Evolutionary conservation across 1,140 invertebrate genomes (phyloP), one percentile per base, ranked within the genome.

Genomic region (Stegodyphus mimosarum): DNA sequence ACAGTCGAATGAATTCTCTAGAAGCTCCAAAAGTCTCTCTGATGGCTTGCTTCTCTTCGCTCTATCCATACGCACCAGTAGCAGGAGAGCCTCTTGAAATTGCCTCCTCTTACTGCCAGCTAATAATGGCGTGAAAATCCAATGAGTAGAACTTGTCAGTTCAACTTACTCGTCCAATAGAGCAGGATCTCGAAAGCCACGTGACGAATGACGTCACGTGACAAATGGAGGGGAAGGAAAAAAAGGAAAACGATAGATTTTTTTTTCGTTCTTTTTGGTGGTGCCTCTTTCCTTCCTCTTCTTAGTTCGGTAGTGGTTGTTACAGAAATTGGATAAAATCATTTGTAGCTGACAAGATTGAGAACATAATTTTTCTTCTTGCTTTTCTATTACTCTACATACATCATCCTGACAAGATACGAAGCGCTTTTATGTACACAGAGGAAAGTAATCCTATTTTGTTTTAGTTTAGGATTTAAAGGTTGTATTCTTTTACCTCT

Each of bases 301-400:
- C 51, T 80, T 80, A 63, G 18, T 71, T 51, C 52, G 55, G 51
- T 71, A 80, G 67, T 63, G 78, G 70, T 83, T 83, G 55, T 83
- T 74, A 83, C 53, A 64, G 80, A 83, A 74, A 83, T 83, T 83
- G 80, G 80, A 83, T 83, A 75, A 83, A 83, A 83, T 83, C 80
- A 83, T 83, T 83, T 74, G 80, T 83, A 83, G 80, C 53, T 83
- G 80, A 83, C 80, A 83, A 83, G 80, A 83, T 83, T 83, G 80
- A 83, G 80, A 74, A 83, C 71, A 83, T 83, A 74, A 83, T 83
- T 73, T 73, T 83, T 83, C 72, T 83, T 83, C 49, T 72, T 33
- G 15, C 18, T 49, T 74, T 83, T 74, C 80, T 83, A 75, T 83
- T 75, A 72, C 78, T 80, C 78, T 80, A 80, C 55, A 80, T 80